phyloP scores from a whole-genome alignment of 2,888 invertebrate species.

The Imbricaverruca yamaguchii region DNA sequence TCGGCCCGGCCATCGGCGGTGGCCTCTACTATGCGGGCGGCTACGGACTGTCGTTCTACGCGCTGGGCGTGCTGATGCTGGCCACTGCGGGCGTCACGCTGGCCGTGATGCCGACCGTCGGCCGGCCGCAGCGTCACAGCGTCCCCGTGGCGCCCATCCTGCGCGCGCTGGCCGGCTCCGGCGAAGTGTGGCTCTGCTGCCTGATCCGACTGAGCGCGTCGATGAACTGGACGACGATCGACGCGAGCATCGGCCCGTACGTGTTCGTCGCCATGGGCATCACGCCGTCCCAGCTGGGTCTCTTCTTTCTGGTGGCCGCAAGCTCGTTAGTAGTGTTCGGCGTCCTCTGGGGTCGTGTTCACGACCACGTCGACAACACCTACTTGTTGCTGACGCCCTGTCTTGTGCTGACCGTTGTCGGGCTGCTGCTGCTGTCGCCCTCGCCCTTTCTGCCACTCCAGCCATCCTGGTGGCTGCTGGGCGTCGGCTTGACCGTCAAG shows the following conservation, averaged over 20 bases:
- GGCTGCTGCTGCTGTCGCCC: conserved; percentile 59
- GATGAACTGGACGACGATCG: neutral
- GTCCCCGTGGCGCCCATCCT: conserved; percentile 56
- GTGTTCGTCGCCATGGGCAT: neutral
- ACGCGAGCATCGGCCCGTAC: neutral
- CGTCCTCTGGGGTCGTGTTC: conserved; percentile 39
- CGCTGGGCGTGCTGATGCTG: too few relatives aligned
- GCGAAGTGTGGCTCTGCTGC: neutral
- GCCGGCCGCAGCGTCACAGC: too few relatives aligned
- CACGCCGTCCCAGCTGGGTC: neutral
- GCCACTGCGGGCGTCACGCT: too few relatives aligned
- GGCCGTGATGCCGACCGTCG: too few relatives aligned
- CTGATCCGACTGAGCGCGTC: neutral
- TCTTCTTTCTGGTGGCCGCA: neutral
- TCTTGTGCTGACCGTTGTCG: conserved; percentile 53
- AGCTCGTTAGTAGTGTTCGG: neutral
- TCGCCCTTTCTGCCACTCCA: conserved; percentile 46
- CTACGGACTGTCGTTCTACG: too few relatives aligned
- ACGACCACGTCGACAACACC: conserved; percentile 58
- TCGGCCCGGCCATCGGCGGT: too few relatives aligned
- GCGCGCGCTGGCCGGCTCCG: too few relatives aligned
- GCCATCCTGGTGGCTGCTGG: neutral
- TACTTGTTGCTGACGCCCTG: conserved; percentile 69
- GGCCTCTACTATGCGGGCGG: too few relatives aligned
- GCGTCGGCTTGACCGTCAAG: neutral